Evolutionary conservation across 2,888 invertebrate species (phyloP).

Genomic region (Megaustenia siamemsis): DNA sequence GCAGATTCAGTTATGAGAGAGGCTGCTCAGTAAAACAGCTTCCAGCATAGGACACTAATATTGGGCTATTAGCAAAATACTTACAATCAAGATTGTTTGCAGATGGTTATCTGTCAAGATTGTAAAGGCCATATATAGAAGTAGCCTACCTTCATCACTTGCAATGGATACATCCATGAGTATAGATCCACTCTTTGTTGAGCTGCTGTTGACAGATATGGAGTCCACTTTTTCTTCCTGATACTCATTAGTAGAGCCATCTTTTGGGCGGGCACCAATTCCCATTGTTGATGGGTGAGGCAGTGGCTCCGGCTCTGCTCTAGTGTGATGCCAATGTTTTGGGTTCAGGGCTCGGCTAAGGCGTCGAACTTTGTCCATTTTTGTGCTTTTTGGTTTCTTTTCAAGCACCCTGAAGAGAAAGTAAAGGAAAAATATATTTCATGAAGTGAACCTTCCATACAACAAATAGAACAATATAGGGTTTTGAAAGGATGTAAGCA

Average conservation of each 20-base stretch:
- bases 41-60: too few relatives aligned
- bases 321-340: conserved; percentile 53
- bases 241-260: conserved; percentile 40
- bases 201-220: conserved; percentile 7
- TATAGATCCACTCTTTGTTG: conserved; percentile 23
- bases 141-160: conserved; percentile 45
- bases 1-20: too few relatives aligned
- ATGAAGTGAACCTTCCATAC: neutral
- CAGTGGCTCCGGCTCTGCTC: conserved; percentile 44
- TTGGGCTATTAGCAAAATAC: too few relatives aligned
- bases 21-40: too few relatives aligned
- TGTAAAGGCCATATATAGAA: too few relatives aligned
- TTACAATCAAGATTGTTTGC: too few relatives aligned
- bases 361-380: conserved; percentile 54
- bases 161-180: conserved; percentile 26
- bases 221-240: conserved; percentile 21
- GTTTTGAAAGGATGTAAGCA: too few relatives aligned
- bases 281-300: conserved; percentile 51
- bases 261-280: neutral
- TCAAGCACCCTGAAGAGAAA: conserved; percentile 27
- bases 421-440: neutral
- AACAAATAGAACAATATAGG: too few relatives aligned
- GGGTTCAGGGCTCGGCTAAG: conserved; percentile 57
- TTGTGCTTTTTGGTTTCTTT: conserved; percentile 26
- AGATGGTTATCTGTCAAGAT: too few relatives aligned